Base-by-base conservation (phyloP, 2,113 vertebrate species). In the Pandion haliaetus region DNA sequence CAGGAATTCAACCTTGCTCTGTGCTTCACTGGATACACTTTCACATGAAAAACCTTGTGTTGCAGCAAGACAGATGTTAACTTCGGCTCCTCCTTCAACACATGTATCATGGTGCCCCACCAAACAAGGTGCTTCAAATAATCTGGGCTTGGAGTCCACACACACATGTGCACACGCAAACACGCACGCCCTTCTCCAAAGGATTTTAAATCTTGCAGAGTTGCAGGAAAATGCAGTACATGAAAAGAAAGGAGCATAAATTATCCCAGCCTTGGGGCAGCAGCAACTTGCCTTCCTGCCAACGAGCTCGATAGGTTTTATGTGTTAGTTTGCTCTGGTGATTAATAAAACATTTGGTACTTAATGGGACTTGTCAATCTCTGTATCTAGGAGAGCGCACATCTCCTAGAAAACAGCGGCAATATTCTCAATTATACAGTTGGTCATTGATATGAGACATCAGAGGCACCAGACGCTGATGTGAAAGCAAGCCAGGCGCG, bases 391-490 rank as follows among this genome's bases (percentile, higher is more conserved):
- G 50, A 65, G 42, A 73, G 61, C 3, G 3, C 52, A 34, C 16
- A 3, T 16, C 34, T 71, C 55, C 69, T 54, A 80, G 66, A 36
- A 44, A 63, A 66, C 54, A 45, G 5, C 3, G 11, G n/a, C 44
- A 44, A 38, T 49, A 24, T 14, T 52, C 74, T 65, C 73, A 38
- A 3, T 34, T 31, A 21, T 8, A 7, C 0, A 1, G 15, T 3
- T 47, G 52, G 61, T 21, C 44, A 4, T 2, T 17, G 52, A 11
- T 19, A 5, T 1, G 9, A 67, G 57, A 52, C 6, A 3, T 1
- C 0, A 2, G 50, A 21, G 28, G 2, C 26, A 57, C 10, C 26
- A 26, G 32, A 3, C 0, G 0, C 45, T 10, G 52, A 4, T 0
- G 8, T 5, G 50, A 36, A n/a, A 32, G 4, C 20, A 34, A 79